These are phyloP conservation scores for Dreissena rostriformis DNA, from an alignment of 1,140 invertebrate genomes.

Conservation along the genomic window DNA sequence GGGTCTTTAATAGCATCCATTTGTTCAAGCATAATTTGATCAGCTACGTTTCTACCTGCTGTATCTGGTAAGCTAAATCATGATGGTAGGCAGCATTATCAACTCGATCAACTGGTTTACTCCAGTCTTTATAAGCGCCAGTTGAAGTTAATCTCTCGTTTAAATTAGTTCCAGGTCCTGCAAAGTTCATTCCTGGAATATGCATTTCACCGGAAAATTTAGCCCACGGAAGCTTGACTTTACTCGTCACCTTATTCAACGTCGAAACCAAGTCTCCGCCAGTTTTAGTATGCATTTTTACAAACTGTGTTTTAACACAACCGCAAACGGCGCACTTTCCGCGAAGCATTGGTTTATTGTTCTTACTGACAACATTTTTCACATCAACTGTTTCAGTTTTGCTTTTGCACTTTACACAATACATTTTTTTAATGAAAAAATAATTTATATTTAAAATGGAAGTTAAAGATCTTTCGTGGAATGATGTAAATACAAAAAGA, in stretches of 20 bases:
- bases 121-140: background rate
- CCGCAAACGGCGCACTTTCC: background rate
- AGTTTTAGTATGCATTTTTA: background rate
- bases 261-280: background rate
- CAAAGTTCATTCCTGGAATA: background rate
- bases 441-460: background rate
- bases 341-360: background rate
- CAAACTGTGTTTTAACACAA: background rate
- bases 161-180: slow-evolving; percentile 1
- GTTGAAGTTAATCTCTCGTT: background rate
- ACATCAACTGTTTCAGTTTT: background rate
- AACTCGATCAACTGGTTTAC: background rate
- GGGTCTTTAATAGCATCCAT: background rate
- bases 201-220: background rate
- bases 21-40: background rate
- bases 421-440: background rate
- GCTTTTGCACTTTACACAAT: background rate
- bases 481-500: background rate
- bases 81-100: background rate
- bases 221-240: background rate
- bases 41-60: background rate
- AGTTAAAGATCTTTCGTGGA: background rate
- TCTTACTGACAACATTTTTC: background rate
- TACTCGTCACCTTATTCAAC: background rate
- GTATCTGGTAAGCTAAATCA: background rate